A percentile compares a stretch with the other conserved stretches of the same genome.
Evolutionary conservation across 2,113 vertebrate species (phyloP).

Genomic region (Nerophis lumbriciformis): DNA sequence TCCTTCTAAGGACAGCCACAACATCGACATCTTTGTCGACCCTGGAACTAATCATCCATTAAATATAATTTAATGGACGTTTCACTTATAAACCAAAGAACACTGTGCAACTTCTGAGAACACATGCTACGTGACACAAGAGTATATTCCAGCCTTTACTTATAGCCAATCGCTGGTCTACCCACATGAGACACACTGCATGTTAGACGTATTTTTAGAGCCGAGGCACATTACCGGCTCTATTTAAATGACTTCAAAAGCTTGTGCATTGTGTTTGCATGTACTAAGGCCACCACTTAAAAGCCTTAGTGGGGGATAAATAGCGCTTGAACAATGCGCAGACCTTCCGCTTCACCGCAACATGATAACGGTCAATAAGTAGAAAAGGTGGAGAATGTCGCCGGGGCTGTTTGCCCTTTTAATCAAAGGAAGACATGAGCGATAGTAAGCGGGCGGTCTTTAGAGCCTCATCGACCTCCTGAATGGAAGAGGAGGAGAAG

Average conservation of each 20-base stretch:
- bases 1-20: too few species aligned
- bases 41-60: too few species aligned
- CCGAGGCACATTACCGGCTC: not conserved
- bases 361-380: not conserved
- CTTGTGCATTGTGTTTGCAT: not conserved
- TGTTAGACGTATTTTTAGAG: not conserved
- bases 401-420: conserved; percentile 1
- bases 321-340: not conserved
- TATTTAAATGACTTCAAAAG: not conserved
- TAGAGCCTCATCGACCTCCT: not conserved
- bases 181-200: too few species aligned
- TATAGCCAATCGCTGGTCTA: too few species aligned
- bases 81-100: too few species aligned
- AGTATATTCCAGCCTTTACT: too few species aligned
- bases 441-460: not conserved
- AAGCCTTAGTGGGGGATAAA: not conserved
- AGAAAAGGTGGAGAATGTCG: not conserved
- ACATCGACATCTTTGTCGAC: too few species aligned
- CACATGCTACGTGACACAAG: too few species aligned
- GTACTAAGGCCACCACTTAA: not conserved
- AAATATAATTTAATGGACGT: too few species aligned
- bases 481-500: not conserved
- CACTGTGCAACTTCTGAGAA: too few species aligned
- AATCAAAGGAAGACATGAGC: conserved; percentile 5
- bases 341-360: not conserved